Evolutionary conservation across 2,888 invertebrate genomes (phyloP).

Genomic region (Drosophila helvetica): DNA sequence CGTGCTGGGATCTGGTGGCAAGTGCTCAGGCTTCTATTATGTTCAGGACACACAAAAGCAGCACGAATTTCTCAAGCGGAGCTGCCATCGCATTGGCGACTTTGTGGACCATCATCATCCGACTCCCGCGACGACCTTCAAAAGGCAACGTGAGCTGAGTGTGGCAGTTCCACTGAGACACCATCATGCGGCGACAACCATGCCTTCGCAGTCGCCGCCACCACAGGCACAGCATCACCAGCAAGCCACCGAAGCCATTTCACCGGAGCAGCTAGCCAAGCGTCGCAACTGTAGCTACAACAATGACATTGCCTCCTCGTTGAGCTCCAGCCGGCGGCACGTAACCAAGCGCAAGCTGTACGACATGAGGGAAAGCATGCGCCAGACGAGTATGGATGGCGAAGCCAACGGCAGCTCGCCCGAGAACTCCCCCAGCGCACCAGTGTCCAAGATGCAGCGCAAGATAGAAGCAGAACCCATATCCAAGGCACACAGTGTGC

Average conservation of each 20-base stretch:
- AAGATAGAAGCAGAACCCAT: slow-evolving; percentile 50
- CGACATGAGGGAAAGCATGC: slow-evolving; percentile 47
- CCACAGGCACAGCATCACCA: slow-evolving; percentile 30
- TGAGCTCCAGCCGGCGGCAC: slow-evolving; percentile 81
- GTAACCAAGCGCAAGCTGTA: slow-evolving; percentile 73
- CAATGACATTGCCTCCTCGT: slow-evolving; percentile 83
- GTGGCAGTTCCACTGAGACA: slow-evolving; percentile 57
- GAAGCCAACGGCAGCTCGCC: slow-evolving; percentile 42
- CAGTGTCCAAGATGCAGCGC: slow-evolving; percentile 64
- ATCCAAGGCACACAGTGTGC: slow-evolving; percentile 51
- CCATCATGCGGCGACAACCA: slow-evolving; percentile 33
- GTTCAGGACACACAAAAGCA: slow-evolving; percentile 79
- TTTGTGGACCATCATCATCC: slow-evolving; percentile 46
- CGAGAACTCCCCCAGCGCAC: slow-evolving; percentile 50
- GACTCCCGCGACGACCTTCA: slow-evolving; percentile 50
- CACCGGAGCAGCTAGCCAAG: slow-evolving; percentile 79
- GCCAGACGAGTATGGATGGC: slow-evolving; percentile 17
- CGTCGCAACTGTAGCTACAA: slow-evolving; percentile 81
- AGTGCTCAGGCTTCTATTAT: slow-evolving; percentile 10
- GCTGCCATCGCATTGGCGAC: slow-evolving; percentile 74
- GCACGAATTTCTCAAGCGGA: slow-evolving; percentile 75
- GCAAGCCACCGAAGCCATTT: slow-evolving; percentile 12
- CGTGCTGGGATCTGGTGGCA: background rate
- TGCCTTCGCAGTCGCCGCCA: background rate
- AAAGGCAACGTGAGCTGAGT: slow-evolving; percentile 77